Base-by-base conservation (phyloP, 2,888 invertebrate genomes). In the Noctua janthe region DNA sequence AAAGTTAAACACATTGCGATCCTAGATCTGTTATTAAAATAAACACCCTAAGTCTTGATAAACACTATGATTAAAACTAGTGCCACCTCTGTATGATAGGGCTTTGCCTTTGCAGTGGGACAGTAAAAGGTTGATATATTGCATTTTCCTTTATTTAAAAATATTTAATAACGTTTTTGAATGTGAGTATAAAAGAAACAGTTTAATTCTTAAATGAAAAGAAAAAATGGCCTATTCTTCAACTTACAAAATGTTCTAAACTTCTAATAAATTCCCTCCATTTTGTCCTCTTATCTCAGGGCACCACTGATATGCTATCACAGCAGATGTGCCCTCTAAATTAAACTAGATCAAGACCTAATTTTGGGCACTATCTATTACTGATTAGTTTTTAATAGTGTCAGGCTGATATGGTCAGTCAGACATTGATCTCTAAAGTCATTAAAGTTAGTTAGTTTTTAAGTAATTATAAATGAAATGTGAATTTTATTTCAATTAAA, bases 271-370 rank as follows among this genome's bases (percentile, higher is more conserved):
- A 4, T 47, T 62, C 62, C 29, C 15, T 29, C 17, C 7, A 35
- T 56, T 29, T 2, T 35, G 23, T 54, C 59, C n/a, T 39, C 64
- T 84, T 83, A 85, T 85, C 80, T 84, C 11, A 35, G 39, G 10
- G 7, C 23, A 56, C 15, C 35, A 64, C 23, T 71, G 62, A 70
- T 76, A 77, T 76, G 51, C 49, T 81, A 77, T 80, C 81, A 56
- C n/a, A 72, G 4, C 67, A 72, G 29, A 59, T 49, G 35, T 66
- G 49, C 56, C 51, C 64, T 71, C 74, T 74, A 51, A 54, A 62
- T 39, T 29, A 69, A 85, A 86, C 76, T 86, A 77, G 76, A 72
- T n/a, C 70, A 67, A 54, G 23, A 59, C 47, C 75, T 74, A 72
- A 71, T 67, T 82, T 67, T 39, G 35, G 8, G 13, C 39, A 59